Evolutionary conservation across 2,113 vertebrate species (phyloP).

Genomic region (Epinephelus moara): DNA sequence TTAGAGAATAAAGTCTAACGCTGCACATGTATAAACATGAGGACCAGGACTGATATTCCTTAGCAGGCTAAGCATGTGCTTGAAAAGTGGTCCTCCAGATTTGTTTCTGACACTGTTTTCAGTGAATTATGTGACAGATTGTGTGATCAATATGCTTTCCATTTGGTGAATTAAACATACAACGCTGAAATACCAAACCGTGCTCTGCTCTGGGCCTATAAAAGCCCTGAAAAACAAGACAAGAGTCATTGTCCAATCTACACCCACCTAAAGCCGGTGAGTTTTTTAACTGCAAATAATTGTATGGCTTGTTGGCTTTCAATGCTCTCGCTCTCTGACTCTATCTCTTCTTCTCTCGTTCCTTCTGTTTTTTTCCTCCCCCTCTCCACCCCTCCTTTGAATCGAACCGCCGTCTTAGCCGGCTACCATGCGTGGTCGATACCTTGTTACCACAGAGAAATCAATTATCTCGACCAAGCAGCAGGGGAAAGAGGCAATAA

Average conservation of each 20-base stretch:
- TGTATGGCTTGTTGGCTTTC: constrained; percentile 67
- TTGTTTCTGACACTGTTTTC: constrained; percentile 55
- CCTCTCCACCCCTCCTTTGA: constrained; percentile 72
- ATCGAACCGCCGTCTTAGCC: constrained; percentile 80
- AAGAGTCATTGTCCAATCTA: constrained; percentile 50
- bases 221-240: constrained; percentile 22
- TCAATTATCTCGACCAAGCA: constrained; percentile 91
- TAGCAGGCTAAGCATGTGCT: constrained; percentile 52
- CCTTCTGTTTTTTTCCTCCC: constrained; percentile 12
- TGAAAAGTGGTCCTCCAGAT: constrained; percentile 57
- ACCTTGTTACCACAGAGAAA: constrained; percentile 92
- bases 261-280: constrained; percentile 57
- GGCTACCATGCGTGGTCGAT: constrained; percentile 87
- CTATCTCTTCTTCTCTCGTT: constrained; percentile 64
- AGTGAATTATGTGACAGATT: constrained; percentile 63
- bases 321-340: constrained; percentile 60
- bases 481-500: constrained; percentile 84
- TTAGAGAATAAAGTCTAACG: constrained; percentile 7
- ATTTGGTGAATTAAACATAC: constrained; percentile 60
- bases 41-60: constrained; percentile 18
- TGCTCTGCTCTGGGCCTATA: neutral
- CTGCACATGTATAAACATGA: constrained; percentile 30
- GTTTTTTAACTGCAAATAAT: constrained; percentile 78
- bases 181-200: constrained; percentile 44
- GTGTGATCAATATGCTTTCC: constrained; percentile 69